Evolutionary conservation across 2,113 vertebrate genomes (phyloP).

Genomic region (Oncorhynchus keta): DNA sequence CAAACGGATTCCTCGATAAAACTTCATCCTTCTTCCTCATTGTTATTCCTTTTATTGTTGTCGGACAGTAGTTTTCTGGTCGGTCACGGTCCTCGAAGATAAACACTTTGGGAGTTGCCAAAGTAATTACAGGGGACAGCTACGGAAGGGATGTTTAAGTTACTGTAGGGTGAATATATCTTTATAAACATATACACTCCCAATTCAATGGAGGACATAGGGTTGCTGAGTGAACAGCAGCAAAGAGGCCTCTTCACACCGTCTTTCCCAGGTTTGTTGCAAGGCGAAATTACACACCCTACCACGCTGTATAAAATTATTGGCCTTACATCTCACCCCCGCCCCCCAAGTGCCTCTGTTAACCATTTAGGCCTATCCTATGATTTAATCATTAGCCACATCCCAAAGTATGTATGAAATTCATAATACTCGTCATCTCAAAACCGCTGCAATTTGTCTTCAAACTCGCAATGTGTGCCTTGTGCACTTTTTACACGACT

Average conservation of each 20-base stretch:
- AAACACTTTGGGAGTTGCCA: too few species aligned
- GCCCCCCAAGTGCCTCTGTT: conserved; percentile 41
- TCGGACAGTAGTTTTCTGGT: too few species aligned
- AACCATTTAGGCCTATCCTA: conserved; percentile 49
- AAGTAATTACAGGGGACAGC: too few species aligned
- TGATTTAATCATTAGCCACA: conserved; percentile 55
- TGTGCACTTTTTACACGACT: conserved; percentile 9
- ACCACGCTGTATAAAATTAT: conserved; percentile 35
- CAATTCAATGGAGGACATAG: conserved; percentile 22
- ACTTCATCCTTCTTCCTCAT: too few species aligned
- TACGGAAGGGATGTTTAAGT: too few species aligned
- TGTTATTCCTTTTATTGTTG: too few species aligned
- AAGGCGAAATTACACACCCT: conserved; percentile 43
- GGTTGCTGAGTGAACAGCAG: conserved; percentile 17
- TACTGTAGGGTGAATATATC: too few species aligned
- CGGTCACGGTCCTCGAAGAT: too few species aligned
- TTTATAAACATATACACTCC: neutral
- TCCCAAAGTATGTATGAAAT: conserved; percentile 41
- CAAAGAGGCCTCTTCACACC: neutral
- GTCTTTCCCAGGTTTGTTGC: conserved; percentile 27
- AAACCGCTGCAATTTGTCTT: conserved; percentile 56
- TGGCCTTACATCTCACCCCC: conserved; percentile 40
- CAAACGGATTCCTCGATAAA: too few species aligned
- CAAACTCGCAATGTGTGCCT: conserved; percentile 38
- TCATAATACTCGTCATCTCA: conserved; percentile 47